Base-by-base conservation (phyloP, 2,797 vertebrate species). In the Danio aesculapii region DNA sequence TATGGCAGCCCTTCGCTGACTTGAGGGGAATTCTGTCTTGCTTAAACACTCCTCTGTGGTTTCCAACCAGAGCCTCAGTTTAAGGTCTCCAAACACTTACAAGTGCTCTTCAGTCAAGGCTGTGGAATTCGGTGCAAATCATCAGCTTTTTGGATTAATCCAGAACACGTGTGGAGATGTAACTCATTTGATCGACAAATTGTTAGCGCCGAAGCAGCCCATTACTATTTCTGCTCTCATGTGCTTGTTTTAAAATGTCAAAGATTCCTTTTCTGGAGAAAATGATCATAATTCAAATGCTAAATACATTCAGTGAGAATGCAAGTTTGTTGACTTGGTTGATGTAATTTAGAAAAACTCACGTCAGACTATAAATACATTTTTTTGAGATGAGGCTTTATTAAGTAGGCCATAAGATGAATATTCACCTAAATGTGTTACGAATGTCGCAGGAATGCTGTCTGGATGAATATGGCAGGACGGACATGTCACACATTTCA, bases 401-500 rank as follows among this genome's bases (percentile, higher is more conserved):
- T 21, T 16, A 59, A 59, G 1, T 5, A 30, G 17, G 17, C 41
- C 2, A 12, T 46, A 8, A 19, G 6, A 50, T 19, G 17, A 77
- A 47, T 19, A 63, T 30, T n/a, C 59, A 5, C 39, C n/a, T 44
- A 19, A 44, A 67, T 70, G 57, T 44, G 47, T 75, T 71, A 11
- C 55, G 61, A 50, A 79, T 49, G 14, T 61, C n/a, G 2, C 61
- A 67, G 64, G 76, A 79, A 73, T 67, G 79, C 68, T n/a, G 16
- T 77, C 14, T 71, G 59, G 8, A 47, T 53, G 30, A 59, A 43
- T 12, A 9, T 59, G 19, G 16, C 14, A 55, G 57, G 50, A 21
- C 63, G 39, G 53, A 21, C 62, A 69, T 79, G 67, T 85, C 84
- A 85, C 39, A 57, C 77, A 43, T 85, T 58, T 66, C 77, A 71